These are phyloP conservation scores for Acridotheres tristis DNA, from an alignment of 2,797 vertebrate species.

Conservation along the genomic window DNA sequence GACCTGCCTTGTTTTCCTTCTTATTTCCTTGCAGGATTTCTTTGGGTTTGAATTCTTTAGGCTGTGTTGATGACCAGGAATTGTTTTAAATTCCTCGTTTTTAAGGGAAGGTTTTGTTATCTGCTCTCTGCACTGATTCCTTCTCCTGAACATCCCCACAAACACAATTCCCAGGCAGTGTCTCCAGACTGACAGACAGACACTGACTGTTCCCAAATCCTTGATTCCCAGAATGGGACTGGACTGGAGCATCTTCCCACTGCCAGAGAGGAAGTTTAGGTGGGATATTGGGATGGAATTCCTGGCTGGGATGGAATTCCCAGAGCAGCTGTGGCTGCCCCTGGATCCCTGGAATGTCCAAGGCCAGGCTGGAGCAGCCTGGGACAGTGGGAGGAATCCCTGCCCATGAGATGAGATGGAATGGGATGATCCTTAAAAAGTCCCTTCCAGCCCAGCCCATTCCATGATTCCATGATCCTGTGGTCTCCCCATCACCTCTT, in stretches of 20 bases:
- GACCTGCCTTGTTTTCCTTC: fast-evolving
- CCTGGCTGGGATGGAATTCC: fast-evolving
- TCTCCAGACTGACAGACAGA: not conserved
- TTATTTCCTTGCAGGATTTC: not conserved
- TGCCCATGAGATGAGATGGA: not conserved
- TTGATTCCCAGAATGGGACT: not conserved
- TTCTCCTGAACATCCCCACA: not conserved
- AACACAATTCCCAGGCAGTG: fast-evolving
- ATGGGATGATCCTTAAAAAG: fast-evolving
- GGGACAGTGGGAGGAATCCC: fast-evolving
- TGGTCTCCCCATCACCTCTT: not conserved
- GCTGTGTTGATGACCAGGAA: not conserved
- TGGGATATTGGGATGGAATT: not conserved
- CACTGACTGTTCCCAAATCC: not conserved
- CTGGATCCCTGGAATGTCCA: not conserved
- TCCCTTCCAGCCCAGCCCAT: not conserved
- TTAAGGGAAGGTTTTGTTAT: not conserved
- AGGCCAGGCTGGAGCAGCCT: not conserved
- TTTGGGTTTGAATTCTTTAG: not conserved
- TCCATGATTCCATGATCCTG: not conserved
- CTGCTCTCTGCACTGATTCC: not conserved
- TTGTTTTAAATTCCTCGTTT: not conserved
- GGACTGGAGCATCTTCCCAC: not conserved
- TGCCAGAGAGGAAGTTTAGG: fast-evolving
- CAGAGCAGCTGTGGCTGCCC: not conserved